Conservation (phyloP, 1,140 invertebrate genomes). For the Oryctes rhinoceros region DNA sequence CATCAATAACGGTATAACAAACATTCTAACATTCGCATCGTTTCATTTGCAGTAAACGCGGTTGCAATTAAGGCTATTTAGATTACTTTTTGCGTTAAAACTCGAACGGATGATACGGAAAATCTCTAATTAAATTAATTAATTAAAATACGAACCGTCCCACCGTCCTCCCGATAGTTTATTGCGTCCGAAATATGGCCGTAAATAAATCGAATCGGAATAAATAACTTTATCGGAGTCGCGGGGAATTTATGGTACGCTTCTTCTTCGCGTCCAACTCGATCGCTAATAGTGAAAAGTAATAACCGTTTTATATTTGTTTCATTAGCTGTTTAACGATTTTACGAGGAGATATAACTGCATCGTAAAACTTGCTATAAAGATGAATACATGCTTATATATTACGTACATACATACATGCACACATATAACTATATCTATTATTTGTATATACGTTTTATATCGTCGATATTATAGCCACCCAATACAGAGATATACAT, state of each 20-base stretch:
- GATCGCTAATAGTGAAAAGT: constrained; percentile 29
- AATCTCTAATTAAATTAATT: constrained; percentile 8
- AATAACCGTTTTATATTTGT: constrained; percentile 36
- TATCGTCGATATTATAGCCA: neutral
- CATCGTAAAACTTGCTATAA: constrained; percentile 5
- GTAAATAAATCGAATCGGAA: constrained; percentile 20
- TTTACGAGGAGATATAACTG: constrained; percentile 27
- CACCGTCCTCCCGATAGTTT: neutral
- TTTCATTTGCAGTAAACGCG: no score
- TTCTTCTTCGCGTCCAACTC: constrained; percentile 11
- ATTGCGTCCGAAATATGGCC: constrained; percentile 22
- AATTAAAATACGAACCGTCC: neutral
- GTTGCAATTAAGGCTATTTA: no score
- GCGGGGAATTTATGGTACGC: neutral
- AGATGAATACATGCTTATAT: neutral
- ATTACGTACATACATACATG: neutral
- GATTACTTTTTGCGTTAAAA: no score
- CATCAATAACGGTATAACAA: no score
- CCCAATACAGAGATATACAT: neutral
- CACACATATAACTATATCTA: constrained; percentile 1
- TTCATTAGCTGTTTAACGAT: constrained; percentile 31
- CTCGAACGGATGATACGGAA: neutral
- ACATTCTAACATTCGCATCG: no score
- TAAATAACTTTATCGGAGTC: constrained; percentile 10
- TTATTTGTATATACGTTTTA: constrained; percentile 3